These are phyloP conservation scores for Charaxes varanes DNA, from an alignment of 1,140 invertebrate genomes.

Conservation along the genomic window DNA sequence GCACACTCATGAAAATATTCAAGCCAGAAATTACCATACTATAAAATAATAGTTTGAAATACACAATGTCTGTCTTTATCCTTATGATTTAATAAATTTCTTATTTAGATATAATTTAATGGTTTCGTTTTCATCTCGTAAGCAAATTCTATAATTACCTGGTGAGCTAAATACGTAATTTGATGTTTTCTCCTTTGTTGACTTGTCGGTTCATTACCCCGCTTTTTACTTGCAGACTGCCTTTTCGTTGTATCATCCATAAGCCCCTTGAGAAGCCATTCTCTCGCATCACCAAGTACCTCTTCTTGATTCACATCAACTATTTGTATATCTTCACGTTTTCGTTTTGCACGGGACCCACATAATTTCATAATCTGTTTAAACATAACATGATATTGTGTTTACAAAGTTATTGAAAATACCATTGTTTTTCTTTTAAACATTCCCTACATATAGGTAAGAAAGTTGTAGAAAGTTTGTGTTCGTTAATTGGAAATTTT, in stretches of 20 bases:
- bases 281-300: conserved; percentile 84
- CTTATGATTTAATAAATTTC: conserved; percentile 2
- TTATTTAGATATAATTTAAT: too few species aligned
- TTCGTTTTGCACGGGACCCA: conserved; percentile 62
- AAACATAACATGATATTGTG: neutral
- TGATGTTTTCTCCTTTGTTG: conserved; percentile 92
- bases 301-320: conserved; percentile 91
- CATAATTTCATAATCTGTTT: conserved; percentile 65
- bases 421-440: too few species aligned
- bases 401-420: too few species aligned
- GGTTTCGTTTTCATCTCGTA: too few species aligned
- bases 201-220: conserved; percentile 78
- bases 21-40: too few species aligned
- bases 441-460: too few species aligned
- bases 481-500: too few species aligned
- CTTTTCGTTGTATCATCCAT: conserved; percentile 81
- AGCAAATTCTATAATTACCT: too few species aligned
- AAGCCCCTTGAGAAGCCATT: conserved; percentile 88
- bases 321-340: conserved; percentile 76
- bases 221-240: conserved; percentile 69
- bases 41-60: conserved; percentile 4
- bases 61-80: conserved; percentile 1
- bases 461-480: too few species aligned
- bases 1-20: too few species aligned
- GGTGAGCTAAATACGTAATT: conserved; percentile 95